phyloP scores from a whole-genome alignment of 2,888 invertebrate genomes.

The Sthenelais limicola region DNA sequence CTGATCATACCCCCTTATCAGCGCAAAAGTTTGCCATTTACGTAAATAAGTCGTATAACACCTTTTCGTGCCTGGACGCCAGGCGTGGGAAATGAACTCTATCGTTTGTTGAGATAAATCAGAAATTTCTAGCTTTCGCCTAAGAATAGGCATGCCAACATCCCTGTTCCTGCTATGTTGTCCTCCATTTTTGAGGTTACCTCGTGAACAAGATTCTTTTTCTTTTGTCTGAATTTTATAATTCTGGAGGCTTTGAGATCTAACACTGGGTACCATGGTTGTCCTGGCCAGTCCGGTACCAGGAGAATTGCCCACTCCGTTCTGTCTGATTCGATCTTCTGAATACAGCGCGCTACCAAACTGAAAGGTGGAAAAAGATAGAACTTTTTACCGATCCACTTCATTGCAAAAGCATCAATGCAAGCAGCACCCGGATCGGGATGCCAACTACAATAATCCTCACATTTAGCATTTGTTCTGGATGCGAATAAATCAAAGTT shows the following conservation, averaged over 20 bases:
- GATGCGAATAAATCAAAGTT: constrained; percentile 15
- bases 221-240: background rate
- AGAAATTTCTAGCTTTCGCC: too few species aligned
- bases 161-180: background rate
- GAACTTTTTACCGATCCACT: background rate
- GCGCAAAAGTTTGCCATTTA: background rate
- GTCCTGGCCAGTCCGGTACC: constrained; percentile 1
- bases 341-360: background rate
- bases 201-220: background rate
- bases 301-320: background rate
- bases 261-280: background rate
- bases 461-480: background rate
- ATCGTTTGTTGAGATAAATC: background rate
- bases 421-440: background rate
- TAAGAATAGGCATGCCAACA: background rate
- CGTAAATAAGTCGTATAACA: background rate
- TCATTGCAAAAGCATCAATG: constrained; percentile 1
- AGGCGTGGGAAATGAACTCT: background rate
- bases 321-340: background rate
- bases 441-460: background rate
- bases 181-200: too few species aligned
- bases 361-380: constrained; percentile 21
- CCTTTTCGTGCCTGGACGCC: background rate
- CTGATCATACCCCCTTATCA: background rate
- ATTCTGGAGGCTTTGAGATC: background rate